These are phyloP conservation scores for Meganola albula DNA, from an alignment of 2,888 invertebrate genomes.

Conservation along the genomic window DNA sequence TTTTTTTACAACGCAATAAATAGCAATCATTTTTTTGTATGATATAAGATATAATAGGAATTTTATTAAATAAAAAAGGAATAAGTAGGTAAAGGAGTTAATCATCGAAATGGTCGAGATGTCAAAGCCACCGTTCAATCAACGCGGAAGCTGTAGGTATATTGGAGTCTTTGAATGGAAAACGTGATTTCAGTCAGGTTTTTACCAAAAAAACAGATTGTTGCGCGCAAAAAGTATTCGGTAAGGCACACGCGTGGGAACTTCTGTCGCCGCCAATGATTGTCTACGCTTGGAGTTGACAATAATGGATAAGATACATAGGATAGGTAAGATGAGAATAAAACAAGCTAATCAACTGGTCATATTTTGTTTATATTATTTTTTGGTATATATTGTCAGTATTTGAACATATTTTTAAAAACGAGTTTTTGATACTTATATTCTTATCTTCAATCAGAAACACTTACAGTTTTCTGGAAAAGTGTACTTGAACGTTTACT, in stretches of 20 bases:
- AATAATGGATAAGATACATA: constrained; percentile 33
- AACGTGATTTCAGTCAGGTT: constrained; percentile 68
- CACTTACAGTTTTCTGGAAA: no score
- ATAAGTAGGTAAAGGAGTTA: neutral
- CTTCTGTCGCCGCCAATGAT: constrained; percentile 32
- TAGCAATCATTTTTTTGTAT: no score
- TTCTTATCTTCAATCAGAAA: no score
- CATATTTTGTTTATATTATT: no score
- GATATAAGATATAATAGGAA: no score
- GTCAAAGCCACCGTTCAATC: constrained; percentile 21
- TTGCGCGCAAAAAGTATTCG: constrained; percentile 61
- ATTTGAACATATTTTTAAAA: no score
- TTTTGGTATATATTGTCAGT: no score
- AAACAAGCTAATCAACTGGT: no score
- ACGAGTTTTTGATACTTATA: no score
- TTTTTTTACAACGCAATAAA: no score
- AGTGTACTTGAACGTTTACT: no score
- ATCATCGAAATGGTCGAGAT: constrained; percentile 1
- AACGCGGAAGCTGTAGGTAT: constrained; percentile 33
- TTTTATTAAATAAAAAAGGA: neutral
- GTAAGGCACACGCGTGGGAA: constrained; percentile 77
- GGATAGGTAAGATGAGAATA: no score
- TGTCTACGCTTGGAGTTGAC: constrained; percentile 25
- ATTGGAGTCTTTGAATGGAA: constrained; percentile 53
- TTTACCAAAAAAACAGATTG: constrained; percentile 59